Base-by-base conservation (phyloP, 2,888 invertebrate species). In the Apotomis capreana region DNA sequence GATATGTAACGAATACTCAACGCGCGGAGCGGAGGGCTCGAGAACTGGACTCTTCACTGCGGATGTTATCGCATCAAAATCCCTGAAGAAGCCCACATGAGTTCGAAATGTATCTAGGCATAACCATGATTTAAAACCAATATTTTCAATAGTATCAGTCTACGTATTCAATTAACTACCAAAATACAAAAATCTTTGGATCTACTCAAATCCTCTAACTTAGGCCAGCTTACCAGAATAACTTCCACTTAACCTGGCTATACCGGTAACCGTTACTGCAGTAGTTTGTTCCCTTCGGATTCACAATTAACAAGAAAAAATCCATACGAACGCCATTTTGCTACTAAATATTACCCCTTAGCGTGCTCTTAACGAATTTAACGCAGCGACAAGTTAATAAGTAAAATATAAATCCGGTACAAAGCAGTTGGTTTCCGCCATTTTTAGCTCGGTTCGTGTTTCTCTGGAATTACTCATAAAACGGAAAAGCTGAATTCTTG, bases 231-330 rank as follows among this genome's bases (percentile, higher is more conserved):
- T 58, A 69, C 64, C 67, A 73, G 75, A 80, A 84, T 86, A 85
- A 86, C 84, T 86, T 84, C 82, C 78, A 83, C 84, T 87, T 87
- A 86, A 85, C 84, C 83, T 80, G 77, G 81, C 84, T 81, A 82
- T 81, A 83, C 81, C 78, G 81, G 86, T 83, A 84, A 85, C 82
- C 80, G 82, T 83, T 79, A 82, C 80, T 80, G 79, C 80, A 78
- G 77, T 75, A 69, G 76, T 76, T 78, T 76, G 78, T 76, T 76
- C 75, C 77, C 77, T 79, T 82, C 80, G 78, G 81, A 82, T 81
- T 81, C 74, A 79, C 80, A 85, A 86, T 86, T 85, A 84, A 83
- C 79, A 78, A 76, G 75, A 79, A 80, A 78, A 82, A 81, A 74
- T 75, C 51, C 59, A 67, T 69, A 70, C 57, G 60, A 73, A 68